A percentile compares a stretch with the other conserved stretches of the same genome.
These are phyloP conservation scores for Scolopax mira DNA, from an alignment of 2,113 vertebrate species.

Conservation along the genomic window DNA sequence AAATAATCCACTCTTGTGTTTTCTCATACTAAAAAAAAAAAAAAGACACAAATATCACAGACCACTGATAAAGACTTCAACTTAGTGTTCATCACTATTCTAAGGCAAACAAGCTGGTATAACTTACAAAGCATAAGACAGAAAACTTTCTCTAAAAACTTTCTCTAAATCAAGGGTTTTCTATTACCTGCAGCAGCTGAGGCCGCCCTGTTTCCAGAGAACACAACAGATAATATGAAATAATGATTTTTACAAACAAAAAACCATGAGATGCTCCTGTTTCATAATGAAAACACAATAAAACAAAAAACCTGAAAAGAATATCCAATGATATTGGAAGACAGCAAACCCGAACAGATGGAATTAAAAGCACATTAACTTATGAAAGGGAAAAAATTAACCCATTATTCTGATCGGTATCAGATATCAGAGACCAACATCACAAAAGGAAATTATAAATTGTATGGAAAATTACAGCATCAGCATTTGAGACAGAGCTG, in stretches of 20 bases:
- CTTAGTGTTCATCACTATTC: neutral
- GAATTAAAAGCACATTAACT: neutral
- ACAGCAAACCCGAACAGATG: neutral
- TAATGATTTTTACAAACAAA: neutral
- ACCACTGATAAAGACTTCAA: neutral
- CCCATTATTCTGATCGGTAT: neutral
- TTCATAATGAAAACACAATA: neutral
- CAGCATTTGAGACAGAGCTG: neutral
- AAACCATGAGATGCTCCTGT: neutral
- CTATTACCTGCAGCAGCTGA: neutral
- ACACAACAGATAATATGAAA: neutral
- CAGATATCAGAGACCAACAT: neutral
- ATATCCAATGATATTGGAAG: neutral
- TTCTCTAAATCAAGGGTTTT: neutral
- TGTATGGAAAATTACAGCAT: neutral
- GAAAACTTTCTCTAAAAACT: neutral
- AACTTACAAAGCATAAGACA: neutral
- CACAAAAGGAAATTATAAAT: neutral
- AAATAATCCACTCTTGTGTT: neutral
- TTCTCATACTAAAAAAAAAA: neutral
- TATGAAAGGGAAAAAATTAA: neutral
- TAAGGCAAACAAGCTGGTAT: neutral
- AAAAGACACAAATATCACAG: neutral
- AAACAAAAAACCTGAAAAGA: neutral
- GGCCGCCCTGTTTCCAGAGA: neutral